Evolutionary conservation across 1,140 invertebrate genomes (phyloP), one percentile per base, ranked within the genome.

Genomic region (Triops longicaudatus): DNA sequence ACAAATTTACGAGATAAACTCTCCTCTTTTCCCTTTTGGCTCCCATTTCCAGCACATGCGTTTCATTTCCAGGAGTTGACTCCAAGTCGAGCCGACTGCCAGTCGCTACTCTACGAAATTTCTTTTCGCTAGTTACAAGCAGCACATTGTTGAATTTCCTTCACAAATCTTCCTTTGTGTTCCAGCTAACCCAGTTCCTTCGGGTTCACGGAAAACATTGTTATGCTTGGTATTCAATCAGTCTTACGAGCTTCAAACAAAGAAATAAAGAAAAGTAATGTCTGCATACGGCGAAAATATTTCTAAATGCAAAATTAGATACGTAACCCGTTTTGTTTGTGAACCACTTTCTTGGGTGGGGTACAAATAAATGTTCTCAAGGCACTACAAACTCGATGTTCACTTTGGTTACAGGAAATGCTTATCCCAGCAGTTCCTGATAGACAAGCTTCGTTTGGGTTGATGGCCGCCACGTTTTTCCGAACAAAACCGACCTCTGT

Each of bases 1-100:
- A 63, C 50, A n/a, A 63, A 63, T 63, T 63, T 63, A 63, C 50
- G 50, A 22, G 50, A 63, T 14, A 63, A 63, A 63, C 14, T 63
- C 10, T n/a, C 50, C 50, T 37, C 31, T 37, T 37, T 37, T 37
- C 31, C 31, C 31, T 37, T n/a, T 37, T 37, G 31, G 31, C 31
- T 22, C 50, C 50, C 50, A 22, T 63, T 22, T 14, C 50, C 50
- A 63, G 50, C 50, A 63, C 50, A 63, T 63, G 50, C 50, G 17
- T 22, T 63, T 63, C 50, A 63, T 63, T 63, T 22, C 14, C 50
- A 63, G 17, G 22, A 63, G 17, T 63, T 63, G 50, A 63, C 50
- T 17, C 17, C 22, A 14, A 63, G 17, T 12, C 9, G 50, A 63
- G 50, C 14, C 22, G 22, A 9, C 22, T 63, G 17, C 50, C 50